Evolutionary conservation across 37 sponge, comb jelly and placozoan species (phyloP).

Genomic region (Halisarca cf. caerulea): DNA sequence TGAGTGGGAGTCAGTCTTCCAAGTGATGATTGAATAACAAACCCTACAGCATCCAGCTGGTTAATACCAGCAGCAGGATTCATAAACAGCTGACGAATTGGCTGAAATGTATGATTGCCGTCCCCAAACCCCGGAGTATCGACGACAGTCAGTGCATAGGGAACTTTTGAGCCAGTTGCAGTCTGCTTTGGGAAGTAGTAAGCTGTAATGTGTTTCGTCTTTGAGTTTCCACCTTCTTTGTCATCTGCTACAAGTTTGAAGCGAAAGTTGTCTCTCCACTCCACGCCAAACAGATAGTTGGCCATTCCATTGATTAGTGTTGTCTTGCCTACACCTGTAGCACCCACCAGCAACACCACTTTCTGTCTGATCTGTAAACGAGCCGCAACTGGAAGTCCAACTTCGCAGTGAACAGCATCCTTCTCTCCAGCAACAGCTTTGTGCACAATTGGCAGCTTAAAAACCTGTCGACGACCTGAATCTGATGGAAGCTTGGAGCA

Average conservation of each 20-base stretch:
- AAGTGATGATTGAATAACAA: conserved; percentile 63
- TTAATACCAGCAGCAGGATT: conserved; percentile 34
- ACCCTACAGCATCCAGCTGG: conserved; percentile 54
- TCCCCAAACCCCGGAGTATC: conserved; percentile 58
- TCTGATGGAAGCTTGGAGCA: no score
- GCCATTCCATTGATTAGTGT: conserved; percentile 44
- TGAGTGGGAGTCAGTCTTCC: conserved; percentile 64
- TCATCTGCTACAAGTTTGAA: conserved; percentile 36
- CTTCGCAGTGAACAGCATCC: no score
- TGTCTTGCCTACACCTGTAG: conserved; percentile 37
- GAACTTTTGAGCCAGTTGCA: neutral
- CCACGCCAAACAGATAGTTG: conserved; percentile 37
- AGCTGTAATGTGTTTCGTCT: conserved; percentile 50
- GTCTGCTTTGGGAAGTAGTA: conserved; percentile 36
- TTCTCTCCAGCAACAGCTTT: no score
- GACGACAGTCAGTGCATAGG: conserved; percentile 25
- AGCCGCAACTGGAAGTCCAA: no score
- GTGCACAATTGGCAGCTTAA: no score
- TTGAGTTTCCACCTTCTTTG: neutral
- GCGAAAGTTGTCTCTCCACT: conserved; percentile 37
- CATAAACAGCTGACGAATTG: conserved; percentile 56
- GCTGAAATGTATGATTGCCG: conserved; percentile 28
- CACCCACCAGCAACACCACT: conserved; percentile 40
- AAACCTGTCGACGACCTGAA: no score
- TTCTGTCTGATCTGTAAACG: neutral